Evolutionary conservation across 2,797 vertebrate genomes (phyloP), one percentile per base, ranked within the genome.

Genomic region (Hypotaenidia okinawae): DNA sequence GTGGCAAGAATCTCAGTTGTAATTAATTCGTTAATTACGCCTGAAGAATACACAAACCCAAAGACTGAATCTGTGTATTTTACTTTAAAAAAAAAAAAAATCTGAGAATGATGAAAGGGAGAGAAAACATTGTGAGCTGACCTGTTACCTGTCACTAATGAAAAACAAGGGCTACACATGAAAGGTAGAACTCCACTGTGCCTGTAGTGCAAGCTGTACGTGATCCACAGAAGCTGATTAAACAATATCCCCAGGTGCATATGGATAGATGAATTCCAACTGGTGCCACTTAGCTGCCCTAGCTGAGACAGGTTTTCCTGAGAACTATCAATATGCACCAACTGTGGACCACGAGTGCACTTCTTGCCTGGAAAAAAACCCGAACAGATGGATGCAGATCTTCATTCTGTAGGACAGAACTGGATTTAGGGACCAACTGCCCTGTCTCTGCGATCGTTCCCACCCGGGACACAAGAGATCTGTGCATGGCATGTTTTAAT

Each of bases 391-490:
- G 52, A 22, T 4, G 22, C 1, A 58, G 63, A 25, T 5, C 55
- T 91, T 35, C 62, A 62, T 72, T 49, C 25, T 13, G 18, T 21
- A 32, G 37, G 52, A 32, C 41, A 57, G n/a, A 52, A 51, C 16
- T 58, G 2, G 28, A 32, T n/a, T 75, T 15, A 6, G 0, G 16
- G 66, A 11, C 13, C 0, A 1, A n/a, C 0, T 7, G 39, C 55
- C 63, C 54, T 61, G 75, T 24, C 84, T 54, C 52, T 47, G 41
- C 2, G 18, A 18, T 21, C 9, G 0, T 5, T 43, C 39, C 24
- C 7, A 47, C 75, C 45, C 2, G 0, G 87, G 82, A n/a, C 33
- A 12, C 0, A 11, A 6, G 7, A 32, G 33, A 55, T 45, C 51
- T 33, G 73, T 10, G 68, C 89, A 1, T 0, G 5, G 64, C 52